These are phyloP conservation scores for Papilio elwesi DNA, from an alignment of 2,888 invertebrate species.

Conservation along the genomic window DNA sequence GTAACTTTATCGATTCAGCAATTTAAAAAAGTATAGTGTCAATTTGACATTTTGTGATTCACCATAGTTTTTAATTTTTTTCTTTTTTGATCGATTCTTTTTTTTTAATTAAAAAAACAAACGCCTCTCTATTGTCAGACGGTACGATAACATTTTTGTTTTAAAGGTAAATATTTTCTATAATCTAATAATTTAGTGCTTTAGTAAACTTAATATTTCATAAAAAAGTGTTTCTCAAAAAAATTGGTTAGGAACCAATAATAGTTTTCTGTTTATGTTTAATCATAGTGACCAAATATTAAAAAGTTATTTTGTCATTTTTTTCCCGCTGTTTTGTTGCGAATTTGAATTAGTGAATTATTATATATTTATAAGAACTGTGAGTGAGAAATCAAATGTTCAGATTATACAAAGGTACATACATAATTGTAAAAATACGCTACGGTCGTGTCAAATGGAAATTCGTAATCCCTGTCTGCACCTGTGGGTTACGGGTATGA, in stretches of 20 bases:
- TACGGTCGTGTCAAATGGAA: no score
- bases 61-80: slow-evolving; percentile 62
- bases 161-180: slow-evolving; percentile 44
- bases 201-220: background rate
- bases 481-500: no score
- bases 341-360: slow-evolving; percentile 46
- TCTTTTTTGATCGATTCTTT: slow-evolving; percentile 57
- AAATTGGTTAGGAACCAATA: slow-evolving; percentile 5
- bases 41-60: slow-evolving; percentile 59
- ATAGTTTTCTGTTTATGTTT: slow-evolving; percentile 37
- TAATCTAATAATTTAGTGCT: slow-evolving; percentile 31
- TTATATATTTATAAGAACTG: slow-evolving; percentile 18
- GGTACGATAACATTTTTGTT: slow-evolving; percentile 47
- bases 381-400: background rate
- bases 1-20: slow-evolving; percentile 45
- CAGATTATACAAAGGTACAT: no score
- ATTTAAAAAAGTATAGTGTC: slow-evolving; percentile 34
- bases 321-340: slow-evolving; percentile 63
- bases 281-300: slow-evolving; percentile 60
- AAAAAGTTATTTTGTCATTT: slow-evolving; percentile 69
- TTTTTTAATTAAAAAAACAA: slow-evolving; percentile 77
- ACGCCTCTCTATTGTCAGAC: slow-evolving; percentile 65
- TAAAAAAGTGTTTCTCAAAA: slow-evolving; percentile 14
- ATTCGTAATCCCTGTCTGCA: no score
- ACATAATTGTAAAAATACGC: no score